These are phyloP conservation scores for Drosophila santomea DNA, from an alignment of 1,140 invertebrate species.

Conservation along the genomic window DNA sequence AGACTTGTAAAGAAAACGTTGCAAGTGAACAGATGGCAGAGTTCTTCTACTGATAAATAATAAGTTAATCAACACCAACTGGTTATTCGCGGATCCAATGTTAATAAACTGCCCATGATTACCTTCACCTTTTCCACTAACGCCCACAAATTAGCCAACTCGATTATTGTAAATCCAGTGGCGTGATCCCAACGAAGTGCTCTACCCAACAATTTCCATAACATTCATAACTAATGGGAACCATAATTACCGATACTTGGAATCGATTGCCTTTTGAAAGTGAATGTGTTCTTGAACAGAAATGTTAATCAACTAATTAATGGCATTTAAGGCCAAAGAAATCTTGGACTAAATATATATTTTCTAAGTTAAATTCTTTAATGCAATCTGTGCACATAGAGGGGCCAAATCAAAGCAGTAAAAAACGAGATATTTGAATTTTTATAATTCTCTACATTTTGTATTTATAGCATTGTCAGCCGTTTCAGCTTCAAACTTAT, in stretches of 20 bases:
- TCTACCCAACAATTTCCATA: slow-evolving; percentile 45
- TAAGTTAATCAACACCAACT: slow-evolving; percentile 19
- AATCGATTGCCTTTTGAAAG: slow-evolving; percentile 15
- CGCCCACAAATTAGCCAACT: slow-evolving; percentile 47
- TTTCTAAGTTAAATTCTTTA: no score
- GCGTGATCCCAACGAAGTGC: slow-evolving; percentile 8
- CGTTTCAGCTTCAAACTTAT: slow-evolving; percentile 73
- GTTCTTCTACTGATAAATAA: slow-evolving; percentile 25
- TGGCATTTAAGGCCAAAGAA: background rate
- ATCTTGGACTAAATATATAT: no score
- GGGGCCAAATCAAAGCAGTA: background rate
- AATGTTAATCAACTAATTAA: no score
- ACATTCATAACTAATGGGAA: slow-evolving; percentile 18
- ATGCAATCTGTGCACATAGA: background rate
- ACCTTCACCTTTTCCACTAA: slow-evolving; percentile 48
- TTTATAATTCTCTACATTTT: slow-evolving; percentile 80
- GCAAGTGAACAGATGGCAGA: slow-evolving; percentile 15
- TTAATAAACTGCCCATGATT: slow-evolving; percentile 31
- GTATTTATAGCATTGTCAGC: slow-evolving; percentile 81
- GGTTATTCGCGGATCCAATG: slow-evolving; percentile 19
- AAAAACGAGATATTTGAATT: slow-evolving; percentile 40
- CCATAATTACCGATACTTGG: slow-evolving; percentile 27
- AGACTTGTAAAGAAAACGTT: no score
- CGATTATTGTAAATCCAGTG: slow-evolving; percentile 42
- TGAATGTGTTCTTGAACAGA: slow-evolving; percentile 12